A percentile compares a stretch with the other conserved stretches of the same genome.
phyloP scores from a whole-genome alignment of 2,113 vertebrate genomes.

The Lathamus discolor region DNA sequence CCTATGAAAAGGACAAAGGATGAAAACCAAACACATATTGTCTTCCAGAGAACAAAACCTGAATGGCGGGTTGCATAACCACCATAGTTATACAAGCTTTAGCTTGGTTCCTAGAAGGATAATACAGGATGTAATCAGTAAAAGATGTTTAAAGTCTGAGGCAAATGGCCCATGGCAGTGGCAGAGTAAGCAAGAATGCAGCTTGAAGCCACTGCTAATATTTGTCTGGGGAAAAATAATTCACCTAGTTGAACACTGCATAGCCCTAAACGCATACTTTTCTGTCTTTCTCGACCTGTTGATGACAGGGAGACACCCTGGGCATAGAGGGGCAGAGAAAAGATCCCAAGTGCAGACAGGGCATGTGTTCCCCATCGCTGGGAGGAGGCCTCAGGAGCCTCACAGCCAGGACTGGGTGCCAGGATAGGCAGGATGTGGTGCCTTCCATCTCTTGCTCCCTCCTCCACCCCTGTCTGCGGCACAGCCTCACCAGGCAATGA shows the following conservation, averaged over 20 bases:
- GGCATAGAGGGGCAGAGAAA: not conserved
- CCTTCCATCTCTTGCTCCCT: not conserved
- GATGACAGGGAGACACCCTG: not conserved
- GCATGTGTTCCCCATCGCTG: fast-evolving
- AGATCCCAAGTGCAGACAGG: not conserved
- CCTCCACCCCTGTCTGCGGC: fast-evolving
- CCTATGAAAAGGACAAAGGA: not conserved
- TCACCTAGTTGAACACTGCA: not conserved
- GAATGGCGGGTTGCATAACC: not conserved
- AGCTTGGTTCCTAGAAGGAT: slow-evolving; percentile 20
- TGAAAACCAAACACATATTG: not conserved
- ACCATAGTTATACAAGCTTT: not conserved
- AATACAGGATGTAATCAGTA: not conserved
- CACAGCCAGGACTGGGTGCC: fast-evolving
- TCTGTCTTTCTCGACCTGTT: not conserved
- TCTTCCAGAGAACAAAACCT: slow-evolving; percentile 12
- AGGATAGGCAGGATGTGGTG: not conserved
- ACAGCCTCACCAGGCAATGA: not conserved
- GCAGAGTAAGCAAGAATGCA: not conserved
- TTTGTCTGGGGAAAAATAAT: not conserved
- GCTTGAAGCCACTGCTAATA: not conserved
- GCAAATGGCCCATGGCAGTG: not conserved
- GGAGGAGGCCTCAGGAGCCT: not conserved
- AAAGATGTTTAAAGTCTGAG: not conserved
- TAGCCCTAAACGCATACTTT: not conserved